phyloP scores from a whole-genome alignment of 2,113 vertebrate genomes.

The Deroptyus accipitrinus region DNA sequence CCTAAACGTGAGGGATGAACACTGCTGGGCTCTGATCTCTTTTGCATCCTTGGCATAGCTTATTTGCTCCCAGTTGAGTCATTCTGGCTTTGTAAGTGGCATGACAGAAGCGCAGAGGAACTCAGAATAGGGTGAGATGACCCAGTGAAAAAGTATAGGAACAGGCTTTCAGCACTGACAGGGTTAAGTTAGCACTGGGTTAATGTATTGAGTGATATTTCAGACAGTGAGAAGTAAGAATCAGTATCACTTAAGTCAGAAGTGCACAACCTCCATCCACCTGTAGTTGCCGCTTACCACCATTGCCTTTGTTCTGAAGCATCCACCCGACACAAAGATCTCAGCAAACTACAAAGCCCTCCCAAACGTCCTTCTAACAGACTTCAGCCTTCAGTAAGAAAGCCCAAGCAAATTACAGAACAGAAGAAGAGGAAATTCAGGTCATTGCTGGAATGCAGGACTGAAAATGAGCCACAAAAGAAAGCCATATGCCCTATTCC shows the following conservation, averaged over 20 bases:
- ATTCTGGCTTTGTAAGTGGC: not conserved
- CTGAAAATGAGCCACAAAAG: not conserved
- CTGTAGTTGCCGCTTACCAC: not conserved
- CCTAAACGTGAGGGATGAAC: not conserved
- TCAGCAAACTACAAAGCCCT: not conserved
- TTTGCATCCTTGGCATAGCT: not conserved
- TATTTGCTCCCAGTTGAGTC: not conserved
- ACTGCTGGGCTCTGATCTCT: not conserved
- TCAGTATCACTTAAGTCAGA: not conserved
- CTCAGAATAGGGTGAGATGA: not conserved
- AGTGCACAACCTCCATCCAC: not conserved
- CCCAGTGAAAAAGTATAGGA: not conserved
- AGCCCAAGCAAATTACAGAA: not conserved
- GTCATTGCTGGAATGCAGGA: not conserved
- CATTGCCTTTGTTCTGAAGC: not conserved
- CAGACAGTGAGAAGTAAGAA: not conserved
- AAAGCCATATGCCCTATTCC: not conserved
- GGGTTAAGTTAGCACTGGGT: accelerated
- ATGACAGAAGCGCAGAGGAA: not conserved
- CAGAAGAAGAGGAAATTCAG: not conserved
- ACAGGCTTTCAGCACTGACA: not conserved
- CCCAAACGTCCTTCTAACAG: accelerated
- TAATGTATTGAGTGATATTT: not conserved
- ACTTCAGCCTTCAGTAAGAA: not conserved
- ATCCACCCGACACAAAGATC: not conserved